A percentile compares a stretch with the other conserved stretches of the same genome.
These are phyloP conservation scores for Dasyornis broadbenti DNA, from an alignment of 2,113 vertebrate species.

Conservation along the genomic window DNA sequence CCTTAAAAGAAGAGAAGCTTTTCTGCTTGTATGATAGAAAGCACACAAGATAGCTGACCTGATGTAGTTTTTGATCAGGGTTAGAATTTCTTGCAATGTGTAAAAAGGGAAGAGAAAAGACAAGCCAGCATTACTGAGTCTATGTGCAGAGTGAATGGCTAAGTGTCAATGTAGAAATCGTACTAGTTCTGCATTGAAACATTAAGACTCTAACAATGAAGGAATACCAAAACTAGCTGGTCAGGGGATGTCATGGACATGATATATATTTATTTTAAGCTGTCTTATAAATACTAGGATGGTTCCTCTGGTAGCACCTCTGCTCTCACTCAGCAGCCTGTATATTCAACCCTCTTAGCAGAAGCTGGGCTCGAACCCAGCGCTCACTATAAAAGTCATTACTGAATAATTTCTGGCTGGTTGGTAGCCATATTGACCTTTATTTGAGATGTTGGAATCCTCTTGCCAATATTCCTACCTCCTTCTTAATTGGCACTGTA, in stretches of 20 bases:
- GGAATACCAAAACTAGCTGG: neutral
- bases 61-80: neutral
- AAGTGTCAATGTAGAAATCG: conserved; percentile 21
- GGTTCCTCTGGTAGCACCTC: conserved; percentile 37
- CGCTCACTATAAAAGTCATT: conserved; percentile 37
- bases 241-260: conserved; percentile 12
- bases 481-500: conserved; percentile 51
- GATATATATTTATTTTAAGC: conserved; percentile 43
- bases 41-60: neutral
- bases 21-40: neutral
- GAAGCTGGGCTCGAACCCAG: conserved; percentile 29
- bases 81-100: conserved; percentile 19
- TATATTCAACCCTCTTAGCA: conserved; percentile 23
- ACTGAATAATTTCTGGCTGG: conserved; percentile 28
- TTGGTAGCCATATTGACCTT: conserved; percentile 49
- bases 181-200: neutral
- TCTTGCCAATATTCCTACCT: conserved; percentile 38
- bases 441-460: conserved; percentile 37
- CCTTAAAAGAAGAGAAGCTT: neutral
- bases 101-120: neutral
- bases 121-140: neutral
- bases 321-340: conserved; percentile 40
- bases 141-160: neutral
- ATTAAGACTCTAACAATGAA: conserved; percentile 21
- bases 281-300: neutral